Evolutionary conservation across 2,888 invertebrate genomes (phyloP).

Genomic region (Nephrotoma guestfalica): DNA sequence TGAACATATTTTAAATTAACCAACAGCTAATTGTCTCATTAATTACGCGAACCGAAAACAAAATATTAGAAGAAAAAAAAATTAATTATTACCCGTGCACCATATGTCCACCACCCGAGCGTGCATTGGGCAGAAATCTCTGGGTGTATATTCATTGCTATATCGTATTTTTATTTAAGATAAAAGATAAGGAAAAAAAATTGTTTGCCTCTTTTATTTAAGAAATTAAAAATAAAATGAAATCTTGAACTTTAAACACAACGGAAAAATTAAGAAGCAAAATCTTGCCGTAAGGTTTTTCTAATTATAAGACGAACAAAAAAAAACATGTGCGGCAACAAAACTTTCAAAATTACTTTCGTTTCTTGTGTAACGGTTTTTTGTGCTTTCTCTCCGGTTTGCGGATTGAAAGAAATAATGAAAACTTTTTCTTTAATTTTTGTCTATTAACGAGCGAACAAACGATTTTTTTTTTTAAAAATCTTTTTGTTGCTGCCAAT

Average conservation of each 20-base stretch:
- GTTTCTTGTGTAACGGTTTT: background rate
- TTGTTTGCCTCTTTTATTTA: background rate
- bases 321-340: background rate
- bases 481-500: background rate
- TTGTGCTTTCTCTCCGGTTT: background rate
- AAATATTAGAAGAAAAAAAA: no score
- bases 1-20: background rate
- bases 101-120: background rate
- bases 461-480: background rate
- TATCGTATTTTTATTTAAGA: background rate
- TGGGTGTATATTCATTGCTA: background rate
- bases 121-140: background rate
- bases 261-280: background rate
- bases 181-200: background rate
- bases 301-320: background rate
- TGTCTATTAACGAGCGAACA: background rate
- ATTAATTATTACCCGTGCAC: background rate
- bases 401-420: background rate
- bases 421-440: background rate
- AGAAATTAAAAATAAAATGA: background rate
- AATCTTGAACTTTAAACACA: background rate
- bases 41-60: background rate
- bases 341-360: background rate
- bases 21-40: background rate
- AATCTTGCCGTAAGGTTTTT: background rate